Evolutionary conservation across 2,113 vertebrate species (phyloP).

Genomic region (Corapipo altera): DNA sequence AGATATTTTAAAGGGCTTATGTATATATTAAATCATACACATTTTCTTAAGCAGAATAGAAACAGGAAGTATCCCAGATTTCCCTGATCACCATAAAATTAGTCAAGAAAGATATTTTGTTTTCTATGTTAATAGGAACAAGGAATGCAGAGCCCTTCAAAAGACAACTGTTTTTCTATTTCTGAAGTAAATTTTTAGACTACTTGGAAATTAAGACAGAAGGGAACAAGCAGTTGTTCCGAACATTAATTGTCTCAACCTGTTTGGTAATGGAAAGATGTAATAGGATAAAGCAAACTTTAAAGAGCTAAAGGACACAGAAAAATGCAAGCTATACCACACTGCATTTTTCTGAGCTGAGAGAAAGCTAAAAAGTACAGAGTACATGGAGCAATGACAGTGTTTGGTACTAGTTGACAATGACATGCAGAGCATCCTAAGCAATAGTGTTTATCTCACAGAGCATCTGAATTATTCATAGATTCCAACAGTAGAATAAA

Average conservation of each 20-base stretch:
- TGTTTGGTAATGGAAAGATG: not conserved
- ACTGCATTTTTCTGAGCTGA: not conserved
- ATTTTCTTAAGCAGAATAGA: not conserved
- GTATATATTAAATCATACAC: not conserved
- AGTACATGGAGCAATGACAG: not conserved
- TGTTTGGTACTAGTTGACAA: conserved; percentile 49
- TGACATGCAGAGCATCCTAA: conserved; percentile 58
- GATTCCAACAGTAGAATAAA: conserved; percentile 74
- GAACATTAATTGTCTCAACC: not conserved
- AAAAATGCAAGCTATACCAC: not conserved
- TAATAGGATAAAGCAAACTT: not conserved
- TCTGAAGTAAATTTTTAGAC: not conserved
- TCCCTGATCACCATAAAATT: not conserved
- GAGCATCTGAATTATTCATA: conserved; percentile 81
- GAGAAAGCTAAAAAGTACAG: not conserved
- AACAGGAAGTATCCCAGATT: not conserved
- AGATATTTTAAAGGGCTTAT: not conserved
- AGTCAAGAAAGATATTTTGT: not conserved
- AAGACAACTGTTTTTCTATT: not conserved
- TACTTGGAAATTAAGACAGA: not conserved
- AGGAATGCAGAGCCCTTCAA: not conserved
- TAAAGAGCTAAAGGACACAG: not conserved
- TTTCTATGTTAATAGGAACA: not conserved
- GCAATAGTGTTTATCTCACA: conserved; percentile 70
- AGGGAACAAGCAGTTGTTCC: not conserved